Evolutionary conservation across 1,140 invertebrate species (phyloP).

Genomic region (Tetramorium parvispinum): DNA sequence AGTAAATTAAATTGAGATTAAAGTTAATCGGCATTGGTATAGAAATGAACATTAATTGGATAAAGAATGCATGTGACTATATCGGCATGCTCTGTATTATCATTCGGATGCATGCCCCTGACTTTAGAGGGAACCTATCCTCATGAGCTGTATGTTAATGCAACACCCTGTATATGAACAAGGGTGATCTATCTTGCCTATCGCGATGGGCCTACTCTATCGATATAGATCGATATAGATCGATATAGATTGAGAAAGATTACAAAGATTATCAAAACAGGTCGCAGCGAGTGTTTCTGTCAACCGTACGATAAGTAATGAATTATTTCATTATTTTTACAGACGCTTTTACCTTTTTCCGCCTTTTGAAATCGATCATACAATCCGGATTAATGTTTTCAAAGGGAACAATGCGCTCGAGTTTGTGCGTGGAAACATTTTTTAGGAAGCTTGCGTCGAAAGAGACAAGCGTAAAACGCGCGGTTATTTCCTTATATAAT

Average conservation of each 20-base stretch:
- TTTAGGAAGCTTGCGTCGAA: neutral
- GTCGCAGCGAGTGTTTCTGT: neutral
- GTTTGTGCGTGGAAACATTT: neutral
- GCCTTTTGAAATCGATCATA: conserved; percentile 2
- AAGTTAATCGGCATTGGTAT: no score
- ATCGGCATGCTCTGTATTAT: no score
- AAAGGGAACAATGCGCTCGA: neutral
- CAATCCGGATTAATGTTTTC: conserved; percentile 13
- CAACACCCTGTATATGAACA: neutral
- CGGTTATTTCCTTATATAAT: neutral
- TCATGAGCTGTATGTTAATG: no score
- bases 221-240: no score
- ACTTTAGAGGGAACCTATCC: no score
- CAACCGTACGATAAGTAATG: neutral
- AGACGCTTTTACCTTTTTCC: neutral
- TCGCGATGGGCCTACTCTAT: neutral
- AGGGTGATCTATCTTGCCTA: neutral
- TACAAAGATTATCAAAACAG: conserved; percentile 3
- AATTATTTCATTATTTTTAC: conserved; percentile 9
- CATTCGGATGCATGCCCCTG: no score
- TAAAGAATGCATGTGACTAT: no score
- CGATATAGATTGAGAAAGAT: no score
- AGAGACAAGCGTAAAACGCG: neutral
- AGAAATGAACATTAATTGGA: no score
- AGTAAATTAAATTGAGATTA: no score